phyloP scores from a whole-genome alignment of 2,797 vertebrate genomes.

The Chiloscyllium punctatum region DNA sequence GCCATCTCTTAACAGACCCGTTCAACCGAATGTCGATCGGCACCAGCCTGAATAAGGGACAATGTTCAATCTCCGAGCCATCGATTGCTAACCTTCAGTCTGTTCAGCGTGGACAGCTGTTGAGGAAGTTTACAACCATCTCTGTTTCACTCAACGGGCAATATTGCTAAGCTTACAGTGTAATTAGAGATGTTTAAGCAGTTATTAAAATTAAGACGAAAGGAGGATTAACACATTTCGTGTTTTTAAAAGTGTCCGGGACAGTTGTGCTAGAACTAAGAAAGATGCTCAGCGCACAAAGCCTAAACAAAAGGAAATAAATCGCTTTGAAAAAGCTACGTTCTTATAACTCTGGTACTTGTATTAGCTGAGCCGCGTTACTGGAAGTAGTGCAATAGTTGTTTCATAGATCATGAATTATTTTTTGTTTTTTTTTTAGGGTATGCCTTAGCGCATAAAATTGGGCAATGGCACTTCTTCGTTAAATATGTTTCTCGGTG shows the following conservation, averaged over 20 bases:
- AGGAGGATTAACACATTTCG: not conserved
- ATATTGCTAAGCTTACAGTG: not conserved
- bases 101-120: not conserved
- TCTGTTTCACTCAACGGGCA: not conserved
- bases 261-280: not conserved
- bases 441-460: not conserved
- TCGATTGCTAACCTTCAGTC: not conserved
- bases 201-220: constrained; percentile 48
- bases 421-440: not conserved
- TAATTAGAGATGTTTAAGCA: not conserved
- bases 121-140: not conserved
- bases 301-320: not conserved
- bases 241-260: not conserved
- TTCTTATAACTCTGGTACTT: not conserved
- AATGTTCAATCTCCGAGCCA: not conserved
- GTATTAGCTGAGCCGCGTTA: not conserved
- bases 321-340: not conserved
- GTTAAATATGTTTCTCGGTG: not conserved
- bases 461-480: not conserved
- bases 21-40: not conserved
- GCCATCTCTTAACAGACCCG: constrained; percentile 21
- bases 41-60: not conserved
- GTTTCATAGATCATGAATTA: not conserved
- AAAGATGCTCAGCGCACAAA: not conserved
- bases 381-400: not conserved